phyloP scores from a whole-genome alignment of 2,797 vertebrate species.

The Schizothorax lantsangensis region DNA sequence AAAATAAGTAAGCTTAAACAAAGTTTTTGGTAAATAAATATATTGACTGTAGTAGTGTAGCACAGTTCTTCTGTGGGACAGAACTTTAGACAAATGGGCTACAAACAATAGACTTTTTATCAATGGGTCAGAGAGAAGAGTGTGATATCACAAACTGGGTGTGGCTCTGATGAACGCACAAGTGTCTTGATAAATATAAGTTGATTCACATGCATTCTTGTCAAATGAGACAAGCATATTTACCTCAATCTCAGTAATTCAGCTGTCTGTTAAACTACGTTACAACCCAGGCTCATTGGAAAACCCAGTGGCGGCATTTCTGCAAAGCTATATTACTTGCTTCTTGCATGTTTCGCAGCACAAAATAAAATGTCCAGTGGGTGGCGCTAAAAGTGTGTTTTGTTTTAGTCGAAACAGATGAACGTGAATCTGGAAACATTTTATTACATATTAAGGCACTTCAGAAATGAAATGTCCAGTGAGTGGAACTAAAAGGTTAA shows the following conservation, averaged over 20 bases:
- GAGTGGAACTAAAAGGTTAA: not conserved
- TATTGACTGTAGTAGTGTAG: not conserved
- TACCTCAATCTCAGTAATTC: not conserved
- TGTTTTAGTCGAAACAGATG: too few relatives aligned
- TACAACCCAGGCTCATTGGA: too few relatives aligned
- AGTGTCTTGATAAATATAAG: not conserved
- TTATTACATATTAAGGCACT: not conserved
- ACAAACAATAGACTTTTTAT: not conserved
- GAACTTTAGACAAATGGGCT: not conserved
- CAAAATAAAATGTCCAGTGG: too few relatives aligned
- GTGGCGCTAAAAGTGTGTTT: too few relatives aligned
- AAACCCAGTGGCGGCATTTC: not conserved
- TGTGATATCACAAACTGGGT: not conserved
- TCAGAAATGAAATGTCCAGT: not conserved
- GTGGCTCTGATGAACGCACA: not conserved
- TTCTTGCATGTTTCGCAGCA: not conserved
- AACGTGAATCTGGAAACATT: too few relatives aligned
- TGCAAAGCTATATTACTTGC: not conserved
- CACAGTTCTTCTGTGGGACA: not conserved
- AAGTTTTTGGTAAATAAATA: not conserved
- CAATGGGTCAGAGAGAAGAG: not conserved
- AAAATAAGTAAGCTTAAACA: not conserved
- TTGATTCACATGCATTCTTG: not conserved
- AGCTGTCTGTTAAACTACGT: not conserved
- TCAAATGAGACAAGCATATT: not conserved